Base-by-base conservation (phyloP, 2,888 invertebrate genomes). In the Ormyrus rosae region DNA sequence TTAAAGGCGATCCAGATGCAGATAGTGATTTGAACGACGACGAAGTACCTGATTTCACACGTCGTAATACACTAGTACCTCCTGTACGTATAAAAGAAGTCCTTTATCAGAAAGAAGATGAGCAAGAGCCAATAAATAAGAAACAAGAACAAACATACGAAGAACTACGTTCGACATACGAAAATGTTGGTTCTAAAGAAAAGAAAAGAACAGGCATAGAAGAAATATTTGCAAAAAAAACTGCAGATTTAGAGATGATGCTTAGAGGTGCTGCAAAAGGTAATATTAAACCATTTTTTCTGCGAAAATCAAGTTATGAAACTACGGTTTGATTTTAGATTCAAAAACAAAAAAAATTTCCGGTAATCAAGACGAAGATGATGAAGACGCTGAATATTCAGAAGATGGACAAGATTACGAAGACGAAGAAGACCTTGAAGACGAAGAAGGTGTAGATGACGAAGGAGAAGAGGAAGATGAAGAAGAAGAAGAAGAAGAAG, bases 391-490 rank as follows among this genome's bases (percentile, higher is more conserved):
- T 45, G 53, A 61, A 61, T 60, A 75, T 70, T 70, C 86, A 45
- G 86, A 89, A 13, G 88, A 89, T 67, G 88, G 89, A 46, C 89
- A 90, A 63, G 89, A 87, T 58, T 75, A 81, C 45, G 87, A 88
- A 68, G 94, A 95, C 84, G 93, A 94, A 0, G 95, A 95, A 86
- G 95, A 95, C 87, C 92, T 93, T 5, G 95, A 95, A 82, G 85
- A 87, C 5, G 85, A 88, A 71, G 86, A 86, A 19, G 88, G 87
- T 50, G 73, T 65, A 9, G 71, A 75, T 10, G 70, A 53, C 2
- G 73, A 70, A 7, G 56, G 58, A 10, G 71, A 56, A 4, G 86
- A 85, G 67, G 86, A 86, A 83, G 83, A 82, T 8, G 64, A 71
- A 6, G 85, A 87, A 2, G 85, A 88, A 70, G 86, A 86, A 13